Evolutionary conservation across 1,140 invertebrate genomes (phyloP).

Genomic region (Conus ventricosus): DNA sequence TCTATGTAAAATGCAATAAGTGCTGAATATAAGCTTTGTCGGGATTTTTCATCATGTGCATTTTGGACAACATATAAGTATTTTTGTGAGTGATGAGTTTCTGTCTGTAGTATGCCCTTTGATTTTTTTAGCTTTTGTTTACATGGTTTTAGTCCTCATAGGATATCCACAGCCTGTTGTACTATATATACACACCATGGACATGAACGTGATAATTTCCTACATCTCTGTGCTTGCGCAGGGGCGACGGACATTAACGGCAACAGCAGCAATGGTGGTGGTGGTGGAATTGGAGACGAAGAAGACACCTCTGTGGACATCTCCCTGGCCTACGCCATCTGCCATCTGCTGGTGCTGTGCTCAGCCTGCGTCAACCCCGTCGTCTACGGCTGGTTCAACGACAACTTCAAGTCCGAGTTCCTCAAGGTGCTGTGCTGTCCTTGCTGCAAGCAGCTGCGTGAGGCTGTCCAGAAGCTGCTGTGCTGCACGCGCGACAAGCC

Average conservation of each 20-base stretch:
- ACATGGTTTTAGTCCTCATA: too few relatives aligned
- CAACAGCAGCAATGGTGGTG: background rate
- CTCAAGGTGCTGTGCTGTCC: conserved; percentile 66
- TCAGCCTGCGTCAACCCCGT: conserved; percentile 91
- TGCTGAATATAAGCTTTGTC: too few relatives aligned
- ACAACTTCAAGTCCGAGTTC: conserved; percentile 81
- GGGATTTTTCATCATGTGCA: too few relatives aligned
- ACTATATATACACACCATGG: too few relatives aligned
- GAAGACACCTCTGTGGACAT: conserved; percentile 45
- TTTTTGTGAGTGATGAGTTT: too few relatives aligned
- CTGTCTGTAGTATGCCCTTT: too few relatives aligned
- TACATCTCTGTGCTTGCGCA: background rate
- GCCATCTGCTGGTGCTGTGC: conserved; percentile 87
- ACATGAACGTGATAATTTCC: too few relatives aligned
- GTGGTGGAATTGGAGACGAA: background rate
- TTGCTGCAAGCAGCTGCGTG: conserved; percentile 51
- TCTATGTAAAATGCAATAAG: too few relatives aligned
- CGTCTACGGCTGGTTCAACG: conserved; percentile 83
- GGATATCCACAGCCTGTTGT: too few relatives aligned
- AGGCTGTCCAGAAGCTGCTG: conserved; percentile 40
- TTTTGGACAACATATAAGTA: too few relatives aligned
- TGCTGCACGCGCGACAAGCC: conserved; percentile 27
- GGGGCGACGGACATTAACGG: background rate
- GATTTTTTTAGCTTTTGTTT: too few relatives aligned
- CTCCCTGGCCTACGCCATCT: conserved; percentile 80